Evolutionary conservation across 2,888 invertebrate genomes (phyloP), one percentile per base, ranked within the genome.

Genomic region (Gari tellinella): DNA sequence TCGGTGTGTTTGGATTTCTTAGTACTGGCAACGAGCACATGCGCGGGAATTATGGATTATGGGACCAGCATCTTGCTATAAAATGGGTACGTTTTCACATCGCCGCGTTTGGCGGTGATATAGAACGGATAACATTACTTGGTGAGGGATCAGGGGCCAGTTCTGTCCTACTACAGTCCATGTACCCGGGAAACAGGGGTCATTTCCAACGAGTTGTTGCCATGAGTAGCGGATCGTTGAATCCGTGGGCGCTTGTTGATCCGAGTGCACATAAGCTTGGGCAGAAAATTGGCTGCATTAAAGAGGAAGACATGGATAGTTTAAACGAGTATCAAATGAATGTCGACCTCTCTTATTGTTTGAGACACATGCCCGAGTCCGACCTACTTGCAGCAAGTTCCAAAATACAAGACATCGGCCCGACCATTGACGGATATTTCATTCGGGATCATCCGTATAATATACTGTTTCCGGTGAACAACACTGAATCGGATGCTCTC

Each of bases 1-100:
- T 79, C 7, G 69, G 69, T 7, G 60, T 79, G 37, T 68, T 79
- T 31, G 79, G 79, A 12, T 79, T 79, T 43, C 40, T 79, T 2
- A 72, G 53, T 46, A 79, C 57, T 15, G 77, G 65, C 1, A 48
- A 58, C 21, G 49, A 64, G n/a, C 49, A 43, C 37, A 62, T 58
- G 12, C 21, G 37, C 0, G 79, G 79, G 31, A 79, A 79, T 65
- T 74, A 61, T 26, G 79, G 74, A 1, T 52, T 79, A 10, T 79
- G 79, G 79, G 79, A 79, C 64, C 79, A 79, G 37, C 74, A 79
- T 17, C 49, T 74, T 3, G 79, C 74, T 8, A 66, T 79, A 21
- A 51, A 56, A 19, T 79, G 79, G 79, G 58, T 79, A 0, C 48
- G 74, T 37, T 68, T 65, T 41, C 72, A 79, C 40, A 79, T 79